Percentiles rank a stretch among this genome's conserved stretches.
Evolutionary conservation across 2,113 vertebrate species (phyloP).

Genomic region (Etheostoma cragini): DNA sequence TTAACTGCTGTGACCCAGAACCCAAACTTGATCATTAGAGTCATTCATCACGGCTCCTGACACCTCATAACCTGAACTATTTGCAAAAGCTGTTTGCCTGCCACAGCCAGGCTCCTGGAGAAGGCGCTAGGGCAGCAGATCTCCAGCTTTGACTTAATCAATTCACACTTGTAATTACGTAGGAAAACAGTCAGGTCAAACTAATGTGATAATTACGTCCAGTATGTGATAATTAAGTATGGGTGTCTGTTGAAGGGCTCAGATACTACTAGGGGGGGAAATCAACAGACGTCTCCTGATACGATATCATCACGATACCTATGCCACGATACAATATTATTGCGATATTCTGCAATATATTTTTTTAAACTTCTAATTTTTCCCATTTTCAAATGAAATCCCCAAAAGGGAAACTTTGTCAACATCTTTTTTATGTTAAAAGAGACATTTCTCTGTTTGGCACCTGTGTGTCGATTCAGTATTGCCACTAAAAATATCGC

Average conservation of each 20-base stretch:
- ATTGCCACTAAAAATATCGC: no score
- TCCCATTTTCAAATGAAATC: no score
- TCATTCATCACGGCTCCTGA: slow-evolving; percentile 53
- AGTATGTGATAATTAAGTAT: slow-evolving; percentile 14
- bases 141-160: neutral
- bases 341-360: no score
- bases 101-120: neutral
- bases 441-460: no score
- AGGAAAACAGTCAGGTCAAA: slow-evolving; percentile 22
- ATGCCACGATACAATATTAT: no score
- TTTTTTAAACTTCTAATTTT: no score
- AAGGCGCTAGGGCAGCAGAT: neutral
- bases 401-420: no score
- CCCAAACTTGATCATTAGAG: slow-evolving; percentile 54
- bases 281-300: no score
- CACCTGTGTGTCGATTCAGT: no score
- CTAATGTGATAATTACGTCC: slow-evolving; percentile 10
- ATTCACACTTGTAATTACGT: neutral
- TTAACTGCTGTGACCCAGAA: slow-evolving; percentile 56
- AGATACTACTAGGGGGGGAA: neutral
- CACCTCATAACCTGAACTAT: slow-evolving; percentile 37
- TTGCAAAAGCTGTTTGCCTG: slow-evolving; percentile 31
- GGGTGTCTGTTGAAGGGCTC: neutral
- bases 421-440: no score
- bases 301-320: no score